phyloP scores from a whole-genome alignment of 2,113 vertebrate genomes.

The Opisthocomus hoazin region DNA sequence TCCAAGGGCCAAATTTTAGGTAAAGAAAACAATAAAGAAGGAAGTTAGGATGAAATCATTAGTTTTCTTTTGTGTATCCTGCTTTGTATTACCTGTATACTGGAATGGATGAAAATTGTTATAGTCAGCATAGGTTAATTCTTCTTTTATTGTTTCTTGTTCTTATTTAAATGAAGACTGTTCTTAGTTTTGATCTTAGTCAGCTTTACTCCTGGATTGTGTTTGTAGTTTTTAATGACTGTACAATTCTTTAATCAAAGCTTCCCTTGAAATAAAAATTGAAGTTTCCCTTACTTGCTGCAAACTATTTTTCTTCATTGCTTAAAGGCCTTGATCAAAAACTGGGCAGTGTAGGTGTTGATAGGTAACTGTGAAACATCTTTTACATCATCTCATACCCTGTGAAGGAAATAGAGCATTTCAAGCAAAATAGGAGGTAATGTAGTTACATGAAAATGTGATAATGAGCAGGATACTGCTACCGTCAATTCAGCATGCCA shows the following conservation, averaged over 20 bases:
- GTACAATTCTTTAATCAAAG: neutral
- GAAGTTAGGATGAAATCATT: neutral
- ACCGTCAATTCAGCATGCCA: neutral
- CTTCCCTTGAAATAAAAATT: neutral
- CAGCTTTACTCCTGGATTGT: neutral
- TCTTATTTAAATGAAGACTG: neutral
- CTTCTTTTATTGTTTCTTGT: neutral
- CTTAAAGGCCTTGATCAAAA: neutral
- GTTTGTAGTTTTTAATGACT: neutral
- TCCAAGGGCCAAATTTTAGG: neutral
- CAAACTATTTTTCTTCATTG: neutral
- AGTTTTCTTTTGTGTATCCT: neutral
- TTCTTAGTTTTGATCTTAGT: neutral
- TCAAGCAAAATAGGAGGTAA: neutral
- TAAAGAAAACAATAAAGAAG: neutral
- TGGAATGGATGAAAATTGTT: neutral
- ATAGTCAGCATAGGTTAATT: neutral
- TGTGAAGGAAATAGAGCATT: neutral
- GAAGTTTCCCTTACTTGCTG: neutral
- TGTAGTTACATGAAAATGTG: neutral
- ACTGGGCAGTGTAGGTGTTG: neutral
- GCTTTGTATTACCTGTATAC: neutral
- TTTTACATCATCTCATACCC: neutral
- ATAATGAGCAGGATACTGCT: neutral
- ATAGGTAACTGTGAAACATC: neutral